Conservation (phyloP, 1,140 invertebrate species). For the Solenopsis fugax region DNA sequence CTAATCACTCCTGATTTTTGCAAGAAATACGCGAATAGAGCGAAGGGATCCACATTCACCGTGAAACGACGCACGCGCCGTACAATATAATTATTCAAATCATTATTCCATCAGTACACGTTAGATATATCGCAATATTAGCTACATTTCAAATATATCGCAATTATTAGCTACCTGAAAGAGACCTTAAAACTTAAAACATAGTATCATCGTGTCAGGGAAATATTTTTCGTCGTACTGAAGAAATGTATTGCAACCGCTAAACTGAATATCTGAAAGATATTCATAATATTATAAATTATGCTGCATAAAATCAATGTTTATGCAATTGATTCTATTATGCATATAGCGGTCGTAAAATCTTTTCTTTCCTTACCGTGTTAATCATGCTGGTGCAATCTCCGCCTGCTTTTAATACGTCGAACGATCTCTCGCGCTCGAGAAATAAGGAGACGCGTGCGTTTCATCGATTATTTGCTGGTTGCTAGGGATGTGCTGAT, state of each 20-base stretch:
- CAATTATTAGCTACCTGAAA: not conserved
- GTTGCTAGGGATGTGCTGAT: not conserved
- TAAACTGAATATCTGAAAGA: not conserved
- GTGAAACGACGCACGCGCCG: not conserved
- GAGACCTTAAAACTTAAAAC: not conserved
- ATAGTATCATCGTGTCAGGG: too few species aligned
- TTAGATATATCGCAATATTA: not conserved
- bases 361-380: not conserved
- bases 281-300: conserved; percentile 32
- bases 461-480: not conserved
- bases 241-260: not conserved
- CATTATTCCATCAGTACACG: not conserved
- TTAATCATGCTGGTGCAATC: conserved; percentile 1
- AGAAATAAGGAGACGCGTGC: not conserved
- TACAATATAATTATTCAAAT: conserved; percentile 1
- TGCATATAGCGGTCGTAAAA: not conserved
- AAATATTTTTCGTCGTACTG: not conserved
- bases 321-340: conserved; percentile 30
- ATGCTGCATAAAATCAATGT: not conserved
- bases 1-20: conserved; percentile 34
- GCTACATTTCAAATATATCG: not conserved
- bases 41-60: conserved; percentile 50
- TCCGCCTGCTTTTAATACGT: not conserved
- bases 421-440: not conserved
- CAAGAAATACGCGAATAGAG: conserved; percentile 17